Conservation (phyloP, 2,113 vertebrate genomes). For the Pygoscelis adeliae region DNA sequence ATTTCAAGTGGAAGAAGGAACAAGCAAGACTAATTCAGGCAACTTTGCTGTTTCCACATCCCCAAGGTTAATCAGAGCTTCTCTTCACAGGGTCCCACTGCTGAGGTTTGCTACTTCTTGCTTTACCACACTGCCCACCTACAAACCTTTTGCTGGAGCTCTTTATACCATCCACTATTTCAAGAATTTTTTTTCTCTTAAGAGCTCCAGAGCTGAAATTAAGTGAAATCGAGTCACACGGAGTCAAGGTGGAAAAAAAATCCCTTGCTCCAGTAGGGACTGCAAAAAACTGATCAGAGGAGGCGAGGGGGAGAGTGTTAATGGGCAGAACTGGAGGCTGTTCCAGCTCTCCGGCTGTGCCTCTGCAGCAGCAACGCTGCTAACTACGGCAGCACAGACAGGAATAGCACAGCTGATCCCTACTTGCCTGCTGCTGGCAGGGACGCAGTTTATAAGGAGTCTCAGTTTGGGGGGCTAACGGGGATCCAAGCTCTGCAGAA, state of each 20-base stretch:
- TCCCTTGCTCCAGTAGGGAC: fast-evolving
- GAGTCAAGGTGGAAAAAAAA: not conserved
- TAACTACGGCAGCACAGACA: not conserved
- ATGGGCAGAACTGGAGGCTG: not conserved
- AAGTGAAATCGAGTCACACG: fast-evolving
- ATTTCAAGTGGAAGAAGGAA: not conserved
- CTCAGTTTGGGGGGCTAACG: fast-evolving
- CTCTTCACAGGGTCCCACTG: not conserved
- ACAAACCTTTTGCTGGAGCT: fast-evolving
- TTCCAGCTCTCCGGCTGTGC: not conserved
- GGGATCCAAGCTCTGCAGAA: not conserved
- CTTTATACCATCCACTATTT: not conserved
- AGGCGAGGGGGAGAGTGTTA: not conserved
- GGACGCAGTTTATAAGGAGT: not conserved
- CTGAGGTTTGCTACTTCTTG: not conserved
- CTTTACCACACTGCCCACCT: not conserved
- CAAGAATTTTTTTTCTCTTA: no score
- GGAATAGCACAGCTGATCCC: not conserved
- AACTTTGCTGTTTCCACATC: not conserved
- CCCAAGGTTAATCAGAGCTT: no score
- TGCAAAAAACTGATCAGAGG: fast-evolving
- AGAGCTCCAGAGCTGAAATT: not conserved
- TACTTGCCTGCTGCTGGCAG: not conserved
- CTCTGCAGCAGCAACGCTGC: not conserved
- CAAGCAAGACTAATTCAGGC: not conserved